These are phyloP conservation scores for Cercocebus atys DNA, from an alignment of 2,113 vertebrate genomes.

Conservation along the genomic window DNA sequence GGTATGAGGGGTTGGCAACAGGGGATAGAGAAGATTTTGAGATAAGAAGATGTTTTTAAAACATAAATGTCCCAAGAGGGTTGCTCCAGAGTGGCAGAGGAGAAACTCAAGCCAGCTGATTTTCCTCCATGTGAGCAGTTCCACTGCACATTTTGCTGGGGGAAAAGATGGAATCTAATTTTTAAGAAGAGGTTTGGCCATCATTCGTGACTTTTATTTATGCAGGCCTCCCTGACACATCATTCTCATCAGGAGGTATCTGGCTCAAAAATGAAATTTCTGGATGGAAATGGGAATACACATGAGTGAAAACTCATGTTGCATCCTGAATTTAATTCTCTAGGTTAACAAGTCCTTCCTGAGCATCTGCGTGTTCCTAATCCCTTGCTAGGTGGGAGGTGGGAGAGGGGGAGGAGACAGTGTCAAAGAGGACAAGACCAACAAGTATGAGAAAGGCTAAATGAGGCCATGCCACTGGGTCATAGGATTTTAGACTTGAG, in stretches of 20 bases:
- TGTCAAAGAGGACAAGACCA: background rate
- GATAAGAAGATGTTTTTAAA: constrained; percentile 55
- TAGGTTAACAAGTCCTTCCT: background rate
- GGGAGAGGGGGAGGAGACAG: background rate
- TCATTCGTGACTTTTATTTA: constrained; percentile 24
- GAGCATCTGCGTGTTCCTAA: background rate
- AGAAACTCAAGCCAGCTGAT: constrained; percentile 32
- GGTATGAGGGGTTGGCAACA: background rate
- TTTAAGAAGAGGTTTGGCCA: constrained; percentile 4
- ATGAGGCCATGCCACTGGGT: background rate
- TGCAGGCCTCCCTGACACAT: background rate
- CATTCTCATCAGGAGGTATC: constrained; percentile 6
- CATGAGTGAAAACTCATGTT: background rate
- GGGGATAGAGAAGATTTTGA: constrained; percentile 29
- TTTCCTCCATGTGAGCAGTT: constrained; percentile 5
- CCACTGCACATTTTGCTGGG: constrained; percentile 22
- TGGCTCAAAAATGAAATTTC: constrained; percentile 40
- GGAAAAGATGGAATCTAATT: background rate
- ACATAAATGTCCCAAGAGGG: constrained; percentile 15
- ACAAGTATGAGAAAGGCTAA: background rate
- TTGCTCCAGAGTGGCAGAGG: background rate
- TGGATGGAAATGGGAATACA: background rate
- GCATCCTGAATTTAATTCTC: background rate
- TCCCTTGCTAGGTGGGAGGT: background rate
- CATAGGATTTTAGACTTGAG: background rate